Percentiles rank a stretch among this genome's conserved stretches.
phyloP scores from a whole-genome alignment of 2,797 vertebrate genomes.

The Xyrichtys novacula region DNA sequence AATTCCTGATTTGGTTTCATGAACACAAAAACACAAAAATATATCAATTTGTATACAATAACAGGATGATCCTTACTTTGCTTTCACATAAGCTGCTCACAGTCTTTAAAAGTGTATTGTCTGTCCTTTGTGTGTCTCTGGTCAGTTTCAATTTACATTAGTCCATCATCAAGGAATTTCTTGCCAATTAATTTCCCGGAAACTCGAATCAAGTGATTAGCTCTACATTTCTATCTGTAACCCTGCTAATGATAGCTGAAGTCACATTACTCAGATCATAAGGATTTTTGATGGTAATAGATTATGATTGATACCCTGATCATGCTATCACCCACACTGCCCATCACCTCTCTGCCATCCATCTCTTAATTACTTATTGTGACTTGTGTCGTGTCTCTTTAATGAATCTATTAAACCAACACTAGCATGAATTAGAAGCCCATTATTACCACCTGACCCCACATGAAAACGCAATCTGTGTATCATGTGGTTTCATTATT shows the following conservation, averaged over 20 bases:
- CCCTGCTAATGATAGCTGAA: slow-evolving; percentile 21
- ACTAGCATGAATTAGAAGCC: slow-evolving; percentile 46
- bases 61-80: neutral
- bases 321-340: slow-evolving; percentile 18
- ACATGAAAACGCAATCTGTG: slow-evolving; percentile 9
- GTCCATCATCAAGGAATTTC: neutral
- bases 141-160: neutral
- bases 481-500: neutral
- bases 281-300: slow-evolving; percentile 10
- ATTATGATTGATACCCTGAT: slow-evolving; percentile 32
- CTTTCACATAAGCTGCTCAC: neutral
- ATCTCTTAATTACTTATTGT: slow-evolving; percentile 27
- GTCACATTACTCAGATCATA: slow-evolving; percentile 11
- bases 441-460: slow-evolving; percentile 43
- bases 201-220: slow-evolving; percentile 20
- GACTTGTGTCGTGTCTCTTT: slow-evolving; percentile 31
- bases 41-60: too few relatives aligned
- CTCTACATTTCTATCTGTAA: neutral
- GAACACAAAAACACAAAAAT: too few relatives aligned
- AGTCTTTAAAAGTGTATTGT: neutral
- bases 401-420: slow-evolving; percentile 47
- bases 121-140: neutral
- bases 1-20: neutral
- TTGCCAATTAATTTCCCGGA: too few relatives aligned
- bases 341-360: slow-evolving; percentile 2